Conservation (phyloP, 2,797 vertebrate species). For the Halcyon badia region DNA sequence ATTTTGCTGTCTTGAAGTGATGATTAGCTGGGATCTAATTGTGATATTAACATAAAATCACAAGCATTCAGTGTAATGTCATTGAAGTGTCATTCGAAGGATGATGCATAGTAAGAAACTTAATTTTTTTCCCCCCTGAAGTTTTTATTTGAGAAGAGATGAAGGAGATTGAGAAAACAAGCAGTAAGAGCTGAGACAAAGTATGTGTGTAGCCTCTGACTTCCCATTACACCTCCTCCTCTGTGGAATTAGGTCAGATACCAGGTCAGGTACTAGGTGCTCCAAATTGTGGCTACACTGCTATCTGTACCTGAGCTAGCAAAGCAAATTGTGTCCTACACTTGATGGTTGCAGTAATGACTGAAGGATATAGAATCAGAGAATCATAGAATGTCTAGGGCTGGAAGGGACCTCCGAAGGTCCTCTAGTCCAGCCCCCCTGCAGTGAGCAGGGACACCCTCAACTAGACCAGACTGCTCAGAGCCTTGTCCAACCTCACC, state of each 20-base stretch:
- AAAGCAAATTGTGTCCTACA: not conserved
- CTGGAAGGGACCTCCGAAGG: too few relatives aligned
- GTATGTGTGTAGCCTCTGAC: not conserved
- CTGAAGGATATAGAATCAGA: not conserved
- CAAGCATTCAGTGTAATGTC: not conserved
- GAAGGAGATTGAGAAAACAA: not conserved
- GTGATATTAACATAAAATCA: not conserved
- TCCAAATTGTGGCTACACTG: not conserved
- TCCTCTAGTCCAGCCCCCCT: too few relatives aligned
- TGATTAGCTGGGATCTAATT: not conserved
- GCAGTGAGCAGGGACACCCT: too few relatives aligned
- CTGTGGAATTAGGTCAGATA: not conserved
- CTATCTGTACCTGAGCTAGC: not conserved
- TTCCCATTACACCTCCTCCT: not conserved
- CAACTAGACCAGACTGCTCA: too few relatives aligned
- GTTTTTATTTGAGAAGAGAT: not conserved
- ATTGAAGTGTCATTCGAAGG: not conserved
- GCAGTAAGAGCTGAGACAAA: not conserved
- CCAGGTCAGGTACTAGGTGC: not conserved
- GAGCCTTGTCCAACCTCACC: too few relatives aligned
- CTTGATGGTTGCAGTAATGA: not conserved
- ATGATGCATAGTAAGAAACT: not conserved
- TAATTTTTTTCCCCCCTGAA: fast-evolving
- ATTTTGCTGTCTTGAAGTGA: not conserved
- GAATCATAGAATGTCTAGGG: too few relatives aligned